phyloP scores from a whole-genome alignment of 2,888 invertebrate genomes.

The Spicauda simplicius region DNA sequence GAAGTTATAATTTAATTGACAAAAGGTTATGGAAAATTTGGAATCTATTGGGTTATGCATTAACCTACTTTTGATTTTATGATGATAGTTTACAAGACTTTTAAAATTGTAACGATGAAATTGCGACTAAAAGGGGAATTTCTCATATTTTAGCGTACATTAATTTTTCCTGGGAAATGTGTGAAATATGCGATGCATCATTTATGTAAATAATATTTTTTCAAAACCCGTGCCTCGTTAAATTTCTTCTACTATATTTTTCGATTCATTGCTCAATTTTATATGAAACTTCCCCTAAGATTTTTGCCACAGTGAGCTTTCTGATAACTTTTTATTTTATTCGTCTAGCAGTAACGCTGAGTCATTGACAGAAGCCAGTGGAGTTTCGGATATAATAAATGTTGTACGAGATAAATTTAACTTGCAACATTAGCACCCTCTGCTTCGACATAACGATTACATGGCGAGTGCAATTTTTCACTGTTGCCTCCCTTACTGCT shows the following conservation, averaged over 20 bases:
- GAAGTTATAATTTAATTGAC: neutral
- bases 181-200: conserved; percentile 9
- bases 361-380: conserved; percentile 56
- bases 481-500: conserved; percentile 70
- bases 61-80: neutral
- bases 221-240: neutral
- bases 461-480: conserved; percentile 78
- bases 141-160: neutral
- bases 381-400: conserved; percentile 66
- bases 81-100: too few relatives aligned
- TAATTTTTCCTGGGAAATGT: neutral
- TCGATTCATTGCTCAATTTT: conserved; percentile 48
- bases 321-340: conserved; percentile 53
- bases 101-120: neutral
- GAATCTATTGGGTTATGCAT: too few relatives aligned
- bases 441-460: conserved; percentile 72
- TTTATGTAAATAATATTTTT: conserved; percentile 4
- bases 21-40: neutral
- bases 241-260: conserved; percentile 21
- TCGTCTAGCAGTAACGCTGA: conserved; percentile 47
- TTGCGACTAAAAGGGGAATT: neutral
- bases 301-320: conserved; percentile 35
- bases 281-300: conserved; percentile 49
- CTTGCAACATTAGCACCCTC: conserved; percentile 79
- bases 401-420: conserved; percentile 62